A percentile compares a stretch with the other conserved stretches of the same genome.
These are phyloP conservation scores for Hyaena hyaena DNA, from an alignment of 2,113 vertebrate genomes.

Conservation along the genomic window DNA sequence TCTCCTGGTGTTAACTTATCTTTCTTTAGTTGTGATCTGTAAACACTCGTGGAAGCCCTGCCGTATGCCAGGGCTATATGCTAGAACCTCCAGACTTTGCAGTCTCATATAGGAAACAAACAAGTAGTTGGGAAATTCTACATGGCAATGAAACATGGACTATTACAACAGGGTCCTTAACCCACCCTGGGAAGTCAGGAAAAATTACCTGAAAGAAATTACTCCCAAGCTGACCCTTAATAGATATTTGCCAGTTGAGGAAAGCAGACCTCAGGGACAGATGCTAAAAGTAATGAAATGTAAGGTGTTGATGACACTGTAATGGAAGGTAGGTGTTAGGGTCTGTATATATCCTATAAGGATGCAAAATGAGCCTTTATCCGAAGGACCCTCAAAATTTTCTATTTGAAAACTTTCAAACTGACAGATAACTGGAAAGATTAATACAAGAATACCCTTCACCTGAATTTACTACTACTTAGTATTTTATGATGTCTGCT, in stretches of 20 bases:
- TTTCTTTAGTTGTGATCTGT: not conserved
- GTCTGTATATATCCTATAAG: not conserved
- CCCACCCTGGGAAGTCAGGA: not conserved
- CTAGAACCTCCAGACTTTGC: not conserved
- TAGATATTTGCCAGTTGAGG: not conserved
- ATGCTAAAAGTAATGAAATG: not conserved
- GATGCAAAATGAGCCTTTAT: not conserved
- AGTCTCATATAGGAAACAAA: not conserved
- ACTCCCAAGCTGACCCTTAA: not conserved
- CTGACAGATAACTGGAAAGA: not conserved
- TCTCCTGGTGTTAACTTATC: not conserved
- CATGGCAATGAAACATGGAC: not conserved
- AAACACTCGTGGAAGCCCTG: not conserved
- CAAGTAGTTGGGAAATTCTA: not conserved
- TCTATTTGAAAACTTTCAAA: slow-evolving; percentile 28
- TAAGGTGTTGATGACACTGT: not conserved
- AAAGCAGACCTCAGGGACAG: not conserved
- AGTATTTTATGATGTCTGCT: not conserved
- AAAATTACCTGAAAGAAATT: not conserved
- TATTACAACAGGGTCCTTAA: not conserved
- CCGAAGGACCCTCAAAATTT: not conserved
- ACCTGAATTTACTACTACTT: not conserved
- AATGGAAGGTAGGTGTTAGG: not conserved
- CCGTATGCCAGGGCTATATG: not conserved
- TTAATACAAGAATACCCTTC: not conserved